Percentiles rank a stretch among this genome's conserved stretches.
Evolutionary conservation across 2,888 invertebrate genomes (phyloP).

Genomic region (Xestobium rufovillosum): DNA sequence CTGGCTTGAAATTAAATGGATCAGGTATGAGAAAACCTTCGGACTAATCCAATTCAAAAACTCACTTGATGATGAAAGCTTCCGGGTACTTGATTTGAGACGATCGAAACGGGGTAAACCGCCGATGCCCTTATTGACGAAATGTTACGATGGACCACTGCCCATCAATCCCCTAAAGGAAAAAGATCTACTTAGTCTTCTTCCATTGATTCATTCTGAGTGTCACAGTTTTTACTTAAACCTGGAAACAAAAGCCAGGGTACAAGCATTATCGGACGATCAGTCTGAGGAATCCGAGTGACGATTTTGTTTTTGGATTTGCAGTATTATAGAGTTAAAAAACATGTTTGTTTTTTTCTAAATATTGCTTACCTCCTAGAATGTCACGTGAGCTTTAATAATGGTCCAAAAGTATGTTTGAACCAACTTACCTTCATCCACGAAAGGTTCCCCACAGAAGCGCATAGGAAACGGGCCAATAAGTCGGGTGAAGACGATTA

Average conservation of each 20-base stretch:
- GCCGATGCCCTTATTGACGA: conserved; percentile 11
- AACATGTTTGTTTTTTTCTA: too few species aligned
- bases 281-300: too few species aligned
- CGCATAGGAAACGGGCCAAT: too few species aligned
- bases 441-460: too few species aligned
- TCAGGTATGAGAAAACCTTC: conserved; percentile 19
- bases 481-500: too few species aligned
- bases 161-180: conserved; percentile 18
- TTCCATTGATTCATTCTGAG: conserved; percentile 15
- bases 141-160: conserved; percentile 14
- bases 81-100: conserved; percentile 16
- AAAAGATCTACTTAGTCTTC: conserved; percentile 17
- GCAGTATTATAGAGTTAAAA: conserved; percentile 6
- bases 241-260: conserved; percentile 3
- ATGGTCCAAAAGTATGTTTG: too few species aligned
- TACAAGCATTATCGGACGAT: too few species aligned
- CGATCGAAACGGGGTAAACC: conserved; percentile 13
- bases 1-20: conserved; percentile 18
- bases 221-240: conserved; percentile 11
- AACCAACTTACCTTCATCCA: too few species aligned
- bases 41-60: conserved; percentile 17
- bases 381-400: too few species aligned
- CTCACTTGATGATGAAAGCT: conserved; percentile 16
- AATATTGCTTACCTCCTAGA: too few species aligned
- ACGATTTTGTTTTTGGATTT: too few species aligned